Conservation (phyloP, 2,888 invertebrate species). For the Erebia aethiops region DNA sequence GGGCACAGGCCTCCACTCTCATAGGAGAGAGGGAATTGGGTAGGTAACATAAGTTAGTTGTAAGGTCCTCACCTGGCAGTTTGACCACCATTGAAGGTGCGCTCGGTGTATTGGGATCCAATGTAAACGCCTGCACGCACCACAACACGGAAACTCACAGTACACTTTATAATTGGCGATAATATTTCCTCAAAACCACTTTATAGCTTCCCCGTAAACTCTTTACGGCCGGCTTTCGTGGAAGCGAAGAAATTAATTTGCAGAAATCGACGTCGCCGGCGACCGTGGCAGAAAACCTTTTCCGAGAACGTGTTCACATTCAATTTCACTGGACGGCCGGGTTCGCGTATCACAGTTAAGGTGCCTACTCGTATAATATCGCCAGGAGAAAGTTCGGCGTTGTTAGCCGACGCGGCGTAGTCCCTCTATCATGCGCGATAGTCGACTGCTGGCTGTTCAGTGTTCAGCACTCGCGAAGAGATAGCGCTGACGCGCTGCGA, state of each 20-base stretch:
- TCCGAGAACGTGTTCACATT: conserved; percentile 74
- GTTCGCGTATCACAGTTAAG: conserved; percentile 67
- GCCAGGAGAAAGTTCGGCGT: conserved; percentile 78
- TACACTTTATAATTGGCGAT: conserved; percentile 75
- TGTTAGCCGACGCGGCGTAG: conserved; percentile 54
- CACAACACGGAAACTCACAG: conserved; percentile 77
- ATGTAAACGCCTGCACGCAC: conserved; percentile 75
- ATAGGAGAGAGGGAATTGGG: too few relatives aligned
- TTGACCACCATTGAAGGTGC: conserved; percentile 82
- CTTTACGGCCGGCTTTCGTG: conserved; percentile 78
- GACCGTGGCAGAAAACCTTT: conserved; percentile 66
- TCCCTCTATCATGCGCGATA: conserved; percentile 61
- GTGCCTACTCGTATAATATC: conserved; percentile 58
- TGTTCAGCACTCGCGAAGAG: not conserved
- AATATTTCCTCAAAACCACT: conserved; percentile 81
- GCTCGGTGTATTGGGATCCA: conserved; percentile 77
- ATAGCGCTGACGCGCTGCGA: not conserved
- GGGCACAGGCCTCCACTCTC: too few relatives aligned
- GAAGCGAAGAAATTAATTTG: conserved; percentile 81
- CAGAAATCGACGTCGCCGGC: conserved; percentile 69
- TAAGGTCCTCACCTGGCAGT: conserved; percentile 72
- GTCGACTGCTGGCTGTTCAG: conserved; percentile 63
- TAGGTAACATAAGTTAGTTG: conserved; percentile 3
- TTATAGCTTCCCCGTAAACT: conserved; percentile 80
- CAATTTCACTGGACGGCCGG: conserved; percentile 73